A percentile compares a stretch with the other conserved stretches of the same genome.
These are phyloP conservation scores for Brachionus koreanus DNA, from an alignment of 1,140 invertebrate genomes.

Conservation along the genomic window DNA sequence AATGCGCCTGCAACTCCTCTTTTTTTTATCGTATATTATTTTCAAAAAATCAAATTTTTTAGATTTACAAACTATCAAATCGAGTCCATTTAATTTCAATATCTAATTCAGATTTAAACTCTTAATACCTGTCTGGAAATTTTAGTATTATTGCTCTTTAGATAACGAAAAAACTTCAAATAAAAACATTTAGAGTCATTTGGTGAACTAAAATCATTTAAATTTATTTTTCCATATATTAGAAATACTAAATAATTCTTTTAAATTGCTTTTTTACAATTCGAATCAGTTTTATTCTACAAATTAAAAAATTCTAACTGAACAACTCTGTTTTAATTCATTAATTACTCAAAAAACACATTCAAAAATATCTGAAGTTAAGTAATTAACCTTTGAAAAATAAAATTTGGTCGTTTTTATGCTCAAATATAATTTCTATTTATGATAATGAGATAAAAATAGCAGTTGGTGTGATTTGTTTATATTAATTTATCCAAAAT, in stretches of 20 bases:
- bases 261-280: no score
- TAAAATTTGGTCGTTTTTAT: background rate
- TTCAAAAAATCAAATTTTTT: no score
- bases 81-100: no score
- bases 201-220: background rate
- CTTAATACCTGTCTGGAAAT: no score
- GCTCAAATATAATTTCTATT: background rate
- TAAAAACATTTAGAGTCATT: no score
- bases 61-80: no score
- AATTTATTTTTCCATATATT: background rate
- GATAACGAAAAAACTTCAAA: no score
- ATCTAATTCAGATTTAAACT: no score
- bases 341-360: background rate
- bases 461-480: background rate
- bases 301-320: background rate
- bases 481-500: background rate
- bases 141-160: no score
- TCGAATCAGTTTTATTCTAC: background rate
- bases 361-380: background rate
- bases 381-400: background rate
- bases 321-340: background rate
- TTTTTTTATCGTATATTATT: no score
- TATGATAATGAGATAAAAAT: background rate
- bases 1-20: no score
- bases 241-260: no score